phyloP scores from a whole-genome alignment of 2,888 invertebrate genomes.

The Amiota mariae region DNA sequence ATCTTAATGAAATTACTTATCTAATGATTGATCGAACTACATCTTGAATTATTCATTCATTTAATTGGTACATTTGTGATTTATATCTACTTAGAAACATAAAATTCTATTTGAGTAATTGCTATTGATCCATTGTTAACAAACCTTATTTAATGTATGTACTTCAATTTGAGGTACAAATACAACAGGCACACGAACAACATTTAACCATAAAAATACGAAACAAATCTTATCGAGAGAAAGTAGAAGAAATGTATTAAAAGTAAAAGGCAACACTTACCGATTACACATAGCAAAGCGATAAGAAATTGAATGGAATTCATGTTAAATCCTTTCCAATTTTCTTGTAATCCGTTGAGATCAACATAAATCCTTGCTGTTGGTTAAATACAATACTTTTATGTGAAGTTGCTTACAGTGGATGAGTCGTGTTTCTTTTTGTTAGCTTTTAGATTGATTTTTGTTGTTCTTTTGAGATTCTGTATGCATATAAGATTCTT shows the following conservation, averaged over 20 bases:
- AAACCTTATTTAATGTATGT: too few relatives aligned
- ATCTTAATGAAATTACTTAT: too few relatives aligned
- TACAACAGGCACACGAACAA: too few relatives aligned
- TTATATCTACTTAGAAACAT: too few relatives aligned
- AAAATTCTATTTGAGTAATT: too few relatives aligned
- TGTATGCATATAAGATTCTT: background rate
- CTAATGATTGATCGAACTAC: too few relatives aligned
- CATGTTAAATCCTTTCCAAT: constrained; percentile 68
- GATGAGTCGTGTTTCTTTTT: background rate
- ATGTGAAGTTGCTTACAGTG: constrained; percentile 29
- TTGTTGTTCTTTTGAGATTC: background rate
- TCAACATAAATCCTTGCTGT: constrained; percentile 47
- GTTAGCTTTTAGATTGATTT: constrained; percentile 4
- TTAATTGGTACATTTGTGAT: too few relatives aligned
- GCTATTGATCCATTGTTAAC: too few relatives aligned
- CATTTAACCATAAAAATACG: too few relatives aligned
- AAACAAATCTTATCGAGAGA: too few relatives aligned
- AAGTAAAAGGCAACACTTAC: constrained; percentile 43
- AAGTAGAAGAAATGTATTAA: background rate
- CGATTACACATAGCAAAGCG: constrained; percentile 52
- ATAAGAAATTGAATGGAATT: constrained; percentile 59
- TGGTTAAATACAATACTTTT: constrained; percentile 51
- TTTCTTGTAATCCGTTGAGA: constrained; percentile 59
- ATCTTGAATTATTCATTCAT: too few relatives aligned
- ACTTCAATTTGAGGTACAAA: too few relatives aligned